These are phyloP conservation scores for Drosophila melanosoma DNA, from an alignment of 2,888 invertebrate genomes.

Conservation along the genomic window DNA sequence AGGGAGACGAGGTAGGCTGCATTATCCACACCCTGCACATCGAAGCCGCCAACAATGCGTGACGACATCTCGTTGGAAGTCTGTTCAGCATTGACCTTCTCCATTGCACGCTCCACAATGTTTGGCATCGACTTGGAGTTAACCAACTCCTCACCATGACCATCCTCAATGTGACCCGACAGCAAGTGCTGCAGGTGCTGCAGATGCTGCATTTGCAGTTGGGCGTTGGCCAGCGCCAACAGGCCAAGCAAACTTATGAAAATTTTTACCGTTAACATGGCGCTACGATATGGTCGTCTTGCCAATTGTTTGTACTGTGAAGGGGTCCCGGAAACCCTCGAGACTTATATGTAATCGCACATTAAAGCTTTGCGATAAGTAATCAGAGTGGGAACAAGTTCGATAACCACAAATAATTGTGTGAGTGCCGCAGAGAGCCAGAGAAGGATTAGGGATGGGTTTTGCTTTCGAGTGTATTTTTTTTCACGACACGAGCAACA, in stretches of 20 bases:
- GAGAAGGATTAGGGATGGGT: constrained; percentile 3
- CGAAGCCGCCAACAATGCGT: constrained; percentile 71
- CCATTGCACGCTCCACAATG: constrained; percentile 36
- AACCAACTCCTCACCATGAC: constrained; percentile 7
- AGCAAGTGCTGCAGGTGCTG: constrained; percentile 50
- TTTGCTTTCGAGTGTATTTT: neutral
- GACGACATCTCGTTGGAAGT: constrained; percentile 46
- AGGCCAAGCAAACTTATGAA: constrained; percentile 45
- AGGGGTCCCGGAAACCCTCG: constrained; percentile 18
- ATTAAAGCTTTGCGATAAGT: constrained; percentile 51
- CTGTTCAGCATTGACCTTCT: constrained; percentile 13
- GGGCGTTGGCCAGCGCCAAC: constrained; percentile 50
- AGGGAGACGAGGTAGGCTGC: constrained; percentile 76
- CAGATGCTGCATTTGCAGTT: constrained; percentile 29
- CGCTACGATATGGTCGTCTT: constrained; percentile 14
- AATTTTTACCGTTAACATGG: constrained; percentile 40
- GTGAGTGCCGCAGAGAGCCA: neutral
- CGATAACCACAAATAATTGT: constrained; percentile 12
- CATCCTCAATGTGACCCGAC: constrained; percentile 37
- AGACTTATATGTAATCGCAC: constrained; percentile 42
- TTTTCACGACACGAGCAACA: neutral
- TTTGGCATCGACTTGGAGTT: constrained; percentile 1
- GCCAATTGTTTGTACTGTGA: constrained; percentile 16
- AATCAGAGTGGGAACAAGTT: neutral
- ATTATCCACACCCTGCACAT: constrained; percentile 68